Base-by-base conservation (phyloP, 2,888 invertebrate species). In the Scaptomyza caliginosa region DNA sequence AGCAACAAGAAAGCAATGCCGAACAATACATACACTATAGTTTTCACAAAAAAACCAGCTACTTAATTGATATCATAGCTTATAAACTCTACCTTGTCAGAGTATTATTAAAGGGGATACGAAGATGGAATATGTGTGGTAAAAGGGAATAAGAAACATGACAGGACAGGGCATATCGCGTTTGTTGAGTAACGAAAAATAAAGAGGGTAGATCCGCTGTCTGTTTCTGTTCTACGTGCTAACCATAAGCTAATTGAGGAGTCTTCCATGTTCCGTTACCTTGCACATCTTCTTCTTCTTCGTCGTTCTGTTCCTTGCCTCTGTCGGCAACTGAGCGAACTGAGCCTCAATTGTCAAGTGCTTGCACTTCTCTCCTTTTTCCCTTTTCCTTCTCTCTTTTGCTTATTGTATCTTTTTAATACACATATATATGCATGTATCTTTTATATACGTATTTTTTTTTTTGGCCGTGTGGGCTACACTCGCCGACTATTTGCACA, bases 201-300 rank as follows among this genome's bases (percentile, higher is more conserved):
- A 16, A 8, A 34, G 57, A 39, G 71, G 72, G 67, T 67, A 52
- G 60, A 34, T 34, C 34, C 34, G 16, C 34, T 34, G 16, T 34
- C 34, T 34, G 43, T 6, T 51, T 16, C 34, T 43, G 40, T 40
- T 40, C 21, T 57, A 17, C 43, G 34, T 50, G 34, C 48, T 39
- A 48, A 43, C 50, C 45, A 64, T 55, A 67, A 73, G 84, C 84
- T 84, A 80, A 80, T 84, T 80, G 84, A 77, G 67, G 65, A 73
- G 55, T 59, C 69, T 65, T 69, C 36, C 67, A 32, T 43, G 30
- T 49, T 49, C 46, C 56, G 49, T 63, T 52, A 21, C 30, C 39
- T 39, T 54, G 28, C 66, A 26, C 30, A 10, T 43, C 38, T 28
- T 23, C 51, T 30, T 23, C 26, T 45, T 45, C 30, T 30, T 30